Evolutionary conservation across 1,140 invertebrate genomes (phyloP).

Genomic region (Nasonia vitripennis): DNA sequence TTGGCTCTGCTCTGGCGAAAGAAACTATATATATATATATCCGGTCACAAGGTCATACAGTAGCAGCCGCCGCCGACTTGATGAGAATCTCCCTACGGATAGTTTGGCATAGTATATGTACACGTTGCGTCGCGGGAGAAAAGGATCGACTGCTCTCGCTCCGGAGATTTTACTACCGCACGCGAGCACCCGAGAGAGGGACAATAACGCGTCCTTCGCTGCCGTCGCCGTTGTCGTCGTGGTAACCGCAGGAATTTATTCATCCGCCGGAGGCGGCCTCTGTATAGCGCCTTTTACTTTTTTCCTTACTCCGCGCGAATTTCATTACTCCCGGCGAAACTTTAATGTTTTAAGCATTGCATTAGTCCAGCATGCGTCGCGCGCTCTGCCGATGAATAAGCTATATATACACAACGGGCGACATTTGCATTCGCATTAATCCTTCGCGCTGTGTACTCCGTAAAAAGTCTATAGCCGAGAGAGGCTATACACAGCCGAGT

Average conservation of each 20-base stretch:
- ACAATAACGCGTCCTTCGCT: neutral
- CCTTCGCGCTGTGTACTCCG: too few relatives aligned
- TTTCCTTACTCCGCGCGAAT: neutral
- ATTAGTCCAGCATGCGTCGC: neutral
- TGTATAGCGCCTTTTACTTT: neutral
- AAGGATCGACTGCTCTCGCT: neutral
- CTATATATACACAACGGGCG: neutral
- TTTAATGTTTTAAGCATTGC: slow-evolving; percentile 1
- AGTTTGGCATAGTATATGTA: neutral
- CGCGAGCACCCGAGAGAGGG: neutral
- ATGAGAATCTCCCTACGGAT: neutral
- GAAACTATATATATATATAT: neutral
- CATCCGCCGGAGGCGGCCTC: neutral
- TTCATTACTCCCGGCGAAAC: neutral
- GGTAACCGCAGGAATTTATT: neutral
- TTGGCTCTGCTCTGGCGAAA: neutral
- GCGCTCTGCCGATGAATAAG: neutral
- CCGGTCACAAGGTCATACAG: neutral
- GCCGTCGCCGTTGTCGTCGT: neutral
- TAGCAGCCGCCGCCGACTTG: neutral
- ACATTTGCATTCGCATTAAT: neutral
- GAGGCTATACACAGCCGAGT: neutral
- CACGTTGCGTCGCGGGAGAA: neutral
- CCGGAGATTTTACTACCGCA: neutral
- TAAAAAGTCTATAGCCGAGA: too few relatives aligned